Conservation (phyloP, 2,888 invertebrate species). For the Idaea biselata region DNA sequence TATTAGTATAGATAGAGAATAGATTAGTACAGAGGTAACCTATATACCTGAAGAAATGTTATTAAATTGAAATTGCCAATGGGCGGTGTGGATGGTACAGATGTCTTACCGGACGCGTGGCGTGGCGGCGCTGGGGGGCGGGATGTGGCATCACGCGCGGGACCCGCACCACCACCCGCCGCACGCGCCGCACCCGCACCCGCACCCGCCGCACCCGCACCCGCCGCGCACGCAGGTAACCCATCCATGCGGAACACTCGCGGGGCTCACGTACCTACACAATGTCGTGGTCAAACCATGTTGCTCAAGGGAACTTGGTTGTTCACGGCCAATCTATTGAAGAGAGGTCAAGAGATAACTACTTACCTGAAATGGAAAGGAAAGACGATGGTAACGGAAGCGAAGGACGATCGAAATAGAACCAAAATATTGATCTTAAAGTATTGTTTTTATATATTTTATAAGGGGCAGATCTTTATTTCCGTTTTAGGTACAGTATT, state of each 20-base stretch:
- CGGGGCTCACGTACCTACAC: not conserved
- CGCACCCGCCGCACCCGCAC: conserved; percentile 55
- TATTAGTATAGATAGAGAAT: too few relatives aligned
- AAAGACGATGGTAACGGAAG: too few relatives aligned
- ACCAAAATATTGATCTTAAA: not conserved
- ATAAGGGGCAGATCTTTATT: too few relatives aligned
- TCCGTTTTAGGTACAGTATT: too few relatives aligned
- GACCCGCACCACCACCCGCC: conserved; percentile 45
- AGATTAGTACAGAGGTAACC: not conserved
- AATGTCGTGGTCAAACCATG: not conserved
- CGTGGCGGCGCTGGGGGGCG: conserved; percentile 54
- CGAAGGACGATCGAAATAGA: not conserved
- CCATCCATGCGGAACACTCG: not conserved
- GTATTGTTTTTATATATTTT: too few relatives aligned
- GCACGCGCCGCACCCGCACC: conserved; percentile 60
- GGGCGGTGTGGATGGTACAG: not conserved
- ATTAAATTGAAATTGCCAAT: too few relatives aligned
- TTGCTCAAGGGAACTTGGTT: not conserved
- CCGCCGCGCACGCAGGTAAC: conserved; percentile 52
- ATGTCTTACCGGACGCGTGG: conserved; percentile 1
- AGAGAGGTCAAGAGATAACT: too few relatives aligned
- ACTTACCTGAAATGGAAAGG: too few relatives aligned
- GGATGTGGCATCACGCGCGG: conserved; percentile 60
- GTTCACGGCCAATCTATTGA: too few relatives aligned
- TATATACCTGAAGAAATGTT: too few relatives aligned